These are phyloP conservation scores for Ficedula albicollis DNA, from an alignment of 2,797 vertebrate genomes.

Conservation along the genomic window DNA sequence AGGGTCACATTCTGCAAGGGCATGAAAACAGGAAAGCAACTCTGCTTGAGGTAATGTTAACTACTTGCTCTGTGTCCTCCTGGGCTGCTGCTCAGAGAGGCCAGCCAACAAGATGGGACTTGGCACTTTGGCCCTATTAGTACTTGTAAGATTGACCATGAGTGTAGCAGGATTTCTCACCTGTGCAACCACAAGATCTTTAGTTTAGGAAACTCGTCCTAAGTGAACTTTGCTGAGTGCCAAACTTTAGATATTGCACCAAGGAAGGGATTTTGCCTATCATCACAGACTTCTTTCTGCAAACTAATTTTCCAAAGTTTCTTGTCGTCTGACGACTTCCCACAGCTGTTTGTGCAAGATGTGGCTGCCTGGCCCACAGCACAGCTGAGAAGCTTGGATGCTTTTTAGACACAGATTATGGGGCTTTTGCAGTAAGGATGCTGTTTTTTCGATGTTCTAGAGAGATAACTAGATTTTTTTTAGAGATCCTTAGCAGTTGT, in stretches of 20 bases:
- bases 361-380: background rate
- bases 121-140: background rate
- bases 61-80: background rate
- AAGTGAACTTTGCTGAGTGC: background rate
- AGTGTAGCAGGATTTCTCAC: background rate
- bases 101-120: background rate
- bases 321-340: background rate
- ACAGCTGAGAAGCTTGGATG: background rate
- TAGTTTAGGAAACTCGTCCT: background rate
- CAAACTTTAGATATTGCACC: background rate
- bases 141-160: background rate
- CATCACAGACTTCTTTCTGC: background rate
- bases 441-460: background rate
- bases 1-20: background rate
- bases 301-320: background rate
- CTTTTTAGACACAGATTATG: background rate
- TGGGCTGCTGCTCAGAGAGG: background rate
- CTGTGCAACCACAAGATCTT: background rate
- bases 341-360: background rate
- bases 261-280: background rate
- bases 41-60: background rate
- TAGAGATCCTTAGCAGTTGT: background rate
- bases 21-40: background rate
- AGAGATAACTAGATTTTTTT: background rate
- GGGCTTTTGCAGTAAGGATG: background rate